Evolutionary conservation across 2,888 invertebrate species (phyloP).

Genomic region (Rotaria magnacalcarata): DNA sequence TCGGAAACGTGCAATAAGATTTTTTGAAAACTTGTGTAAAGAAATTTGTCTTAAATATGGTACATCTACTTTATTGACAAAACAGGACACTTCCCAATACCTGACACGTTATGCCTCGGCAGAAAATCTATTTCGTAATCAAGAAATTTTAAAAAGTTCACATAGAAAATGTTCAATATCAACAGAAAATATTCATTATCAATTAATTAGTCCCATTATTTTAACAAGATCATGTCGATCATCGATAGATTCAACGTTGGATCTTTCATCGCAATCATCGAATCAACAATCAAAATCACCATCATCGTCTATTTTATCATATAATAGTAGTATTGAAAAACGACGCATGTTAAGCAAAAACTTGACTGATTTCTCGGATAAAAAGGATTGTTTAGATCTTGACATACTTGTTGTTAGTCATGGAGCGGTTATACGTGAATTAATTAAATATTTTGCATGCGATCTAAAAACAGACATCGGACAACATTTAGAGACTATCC

Average conservation of each 20-base stretch:
- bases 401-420: neutral
- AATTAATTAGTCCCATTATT: neutral
- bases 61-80: neutral
- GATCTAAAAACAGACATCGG: neutral
- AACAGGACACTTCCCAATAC: neutral
- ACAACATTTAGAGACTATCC: conserved; percentile 3
- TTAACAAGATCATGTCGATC: neutral
- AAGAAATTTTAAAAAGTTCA: neutral
- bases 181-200: neutral
- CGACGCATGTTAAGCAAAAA: neutral
- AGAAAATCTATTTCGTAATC: neutral
- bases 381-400: neutral
- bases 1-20: neutral
- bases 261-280: neutral
- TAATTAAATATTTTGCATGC: conserved; percentile 22
- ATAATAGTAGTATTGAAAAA: neutral
- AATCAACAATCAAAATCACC: too few species aligned
- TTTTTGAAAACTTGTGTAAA: neutral
- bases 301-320: neutral
- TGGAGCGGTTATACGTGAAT: conserved; percentile 31
- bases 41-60: neutral
- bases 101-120: neutral
- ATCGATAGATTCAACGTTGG: neutral
- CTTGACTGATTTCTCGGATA: neutral
- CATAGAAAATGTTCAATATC: neutral